Conservation (phyloP, 2,888 invertebrate genomes). For the Tholera decimalis region DNA sequence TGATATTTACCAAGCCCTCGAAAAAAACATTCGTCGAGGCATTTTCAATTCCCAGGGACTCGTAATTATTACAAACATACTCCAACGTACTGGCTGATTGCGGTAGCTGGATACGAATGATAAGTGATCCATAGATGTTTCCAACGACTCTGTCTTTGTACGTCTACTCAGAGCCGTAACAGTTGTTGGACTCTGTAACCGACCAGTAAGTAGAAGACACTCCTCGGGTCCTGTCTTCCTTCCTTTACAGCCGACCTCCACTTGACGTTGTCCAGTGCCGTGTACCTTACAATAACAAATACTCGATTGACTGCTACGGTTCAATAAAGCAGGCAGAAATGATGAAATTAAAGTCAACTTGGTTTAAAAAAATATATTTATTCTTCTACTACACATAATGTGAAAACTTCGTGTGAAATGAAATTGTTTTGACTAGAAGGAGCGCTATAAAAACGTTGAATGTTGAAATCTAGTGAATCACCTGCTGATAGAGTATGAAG, state of each 20-base stretch:
- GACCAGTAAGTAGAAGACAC: constrained; percentile 81
- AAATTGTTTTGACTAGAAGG: constrained; percentile 40
- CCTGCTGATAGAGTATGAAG: constrained; percentile 30
- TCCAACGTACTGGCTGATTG: not conserved
- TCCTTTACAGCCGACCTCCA: constrained; percentile 75
- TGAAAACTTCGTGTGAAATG: constrained; percentile 42
- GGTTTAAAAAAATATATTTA: constrained; percentile 41
- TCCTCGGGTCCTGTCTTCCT: constrained; percentile 72
- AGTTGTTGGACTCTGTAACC: constrained; percentile 78
- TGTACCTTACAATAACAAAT: constrained; percentile 72
- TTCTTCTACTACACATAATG: constrained; percentile 38
- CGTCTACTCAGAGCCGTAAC: constrained; percentile 79
- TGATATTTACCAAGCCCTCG: constrained; percentile 8
- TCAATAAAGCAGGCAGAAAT: constrained; percentile 32
- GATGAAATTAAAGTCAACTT: constrained; percentile 37
- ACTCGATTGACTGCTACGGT: constrained; percentile 41
- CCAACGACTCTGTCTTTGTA: constrained; percentile 76
- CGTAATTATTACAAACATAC: constrained; percentile 4
- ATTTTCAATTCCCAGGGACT: constrained; percentile 6
- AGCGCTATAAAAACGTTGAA: constrained; percentile 43
- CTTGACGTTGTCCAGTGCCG: constrained; percentile 77
- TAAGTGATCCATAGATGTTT: constrained; percentile 74
- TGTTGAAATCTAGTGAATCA: constrained; percentile 44
- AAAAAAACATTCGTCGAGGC: constrained; percentile 3
- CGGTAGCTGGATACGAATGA: constrained; percentile 17